Evolutionary conservation across 2,113 vertebrate genomes (phyloP), one percentile per base, ranked within the genome.

Genomic region (Cyprinus carpio): DNA sequence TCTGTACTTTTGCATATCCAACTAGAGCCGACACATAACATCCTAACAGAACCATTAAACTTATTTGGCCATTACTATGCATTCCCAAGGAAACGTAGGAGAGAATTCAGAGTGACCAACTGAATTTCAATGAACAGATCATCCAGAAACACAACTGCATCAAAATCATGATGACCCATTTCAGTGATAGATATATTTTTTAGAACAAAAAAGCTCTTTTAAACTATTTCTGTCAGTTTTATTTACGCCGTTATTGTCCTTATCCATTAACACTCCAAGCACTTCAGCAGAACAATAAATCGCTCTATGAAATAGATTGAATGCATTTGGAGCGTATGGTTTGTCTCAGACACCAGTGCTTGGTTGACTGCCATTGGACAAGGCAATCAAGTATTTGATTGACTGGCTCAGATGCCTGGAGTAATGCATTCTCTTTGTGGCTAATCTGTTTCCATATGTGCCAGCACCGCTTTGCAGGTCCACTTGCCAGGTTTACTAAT

Each of bases 321-420:
- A 81, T 81, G 79, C 62, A 67, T 49, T 81, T 67, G 16, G 62
- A 81, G 79, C 13, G 18, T 31, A 51, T 51, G 62, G 25, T 81
- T 51, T 16, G 15, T 67, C 60, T 49, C 62, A 67, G 79, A 62
- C 15, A 67, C 62, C 43, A 29, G 79, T 64, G 62, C 25, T 11
- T 67, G 79, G 62, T 81, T 31, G 79, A 81, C 62, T 81, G 79
- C 79, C 79, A 81, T 51, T 81, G 62, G 40, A 67, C 62, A 67
- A 81, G 62, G 62, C 62, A 81, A 81, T 81, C 62, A 51, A 81
- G 60, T 81, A 31, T 81, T 81, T 81, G 62, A 81, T 67, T 67
- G 79, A 81, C 79, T 81, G 79, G 40, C 62, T 67, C 60, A 67
- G 79, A 67, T 81, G 37, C 40, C 79, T 81, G 62, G n/a, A 81